Base-by-base conservation (phyloP, 2,888 invertebrate species). In the Trachelus troglodyta region DNA sequence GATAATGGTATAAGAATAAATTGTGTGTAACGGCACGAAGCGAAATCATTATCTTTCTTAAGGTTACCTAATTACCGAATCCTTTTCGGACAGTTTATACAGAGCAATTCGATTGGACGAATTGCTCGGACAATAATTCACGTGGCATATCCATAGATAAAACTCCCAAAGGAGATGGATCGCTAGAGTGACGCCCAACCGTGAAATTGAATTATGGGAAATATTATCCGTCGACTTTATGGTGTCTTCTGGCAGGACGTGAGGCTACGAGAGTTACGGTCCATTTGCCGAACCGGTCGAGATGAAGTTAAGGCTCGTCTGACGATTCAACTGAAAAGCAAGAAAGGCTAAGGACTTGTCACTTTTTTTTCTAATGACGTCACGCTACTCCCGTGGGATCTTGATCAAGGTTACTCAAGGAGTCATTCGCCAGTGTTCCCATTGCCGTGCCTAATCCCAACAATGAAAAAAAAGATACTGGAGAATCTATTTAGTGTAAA, bases 1-100 rank as follows among this genome's bases (percentile, higher is more conserved):
- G 75, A 78, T 33, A 15, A 73, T 69, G 56, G 12, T 69, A 15
- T 68, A 76, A 31, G 31, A 74, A 56, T 73, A 56, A 71, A 6
- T 56, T 56, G 23, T 2, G 23, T 23, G 9, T 23, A 56, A 23
- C 23, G 56, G 23, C 1, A 9, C 23, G 56, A 56, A 56, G 23
- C 56, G 23, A 56, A 15, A 56, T 56, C 23, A 56, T 23, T 56
- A 23, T 23, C 23, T 56, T 56, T 9, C 23, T 56, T 56, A 9
- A 23, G 6, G 9, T 23, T 56, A 56, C 23, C 56, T 56, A 56
- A 56, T 56, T 56, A 56, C 23, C 23, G 56, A 23, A 56, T 56
- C 23, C 23, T 56, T 23, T 23, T 56, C 23, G 9, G 9, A 23
- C 23, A 6, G 3, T 23, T 56, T 56, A 56, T 23, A 56, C 23